These are phyloP conservation scores for Clarias fuscus DNA, from an alignment of 2,797 vertebrate genomes.

Conservation along the genomic window DNA sequence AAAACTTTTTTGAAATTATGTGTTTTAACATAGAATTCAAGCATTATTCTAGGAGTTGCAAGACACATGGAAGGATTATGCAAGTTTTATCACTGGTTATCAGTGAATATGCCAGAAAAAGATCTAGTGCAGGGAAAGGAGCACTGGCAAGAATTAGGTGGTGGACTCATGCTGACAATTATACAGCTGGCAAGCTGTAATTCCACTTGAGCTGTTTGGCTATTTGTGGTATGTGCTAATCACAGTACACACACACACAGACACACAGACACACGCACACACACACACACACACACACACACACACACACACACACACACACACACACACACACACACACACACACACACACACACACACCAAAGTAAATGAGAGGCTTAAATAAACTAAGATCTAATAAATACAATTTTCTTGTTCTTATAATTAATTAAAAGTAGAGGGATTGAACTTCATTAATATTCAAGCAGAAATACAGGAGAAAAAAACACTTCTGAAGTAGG, in stretches of 20 bases:
- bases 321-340: neutral
- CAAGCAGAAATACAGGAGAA: neutral
- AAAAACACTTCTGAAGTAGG: neutral
- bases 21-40: neutral
- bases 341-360: constrained; percentile 4
- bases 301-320: too few relatives aligned
- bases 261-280: too few relatives aligned
- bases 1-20: neutral
- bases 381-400: neutral
- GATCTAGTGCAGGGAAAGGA: neutral
- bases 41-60: neutral
- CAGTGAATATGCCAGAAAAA: neutral
- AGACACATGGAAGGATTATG: neutral
- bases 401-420: neutral
- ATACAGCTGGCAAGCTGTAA: constrained; percentile 4
- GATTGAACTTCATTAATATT: neutral
- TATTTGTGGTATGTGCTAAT: constrained; percentile 22
- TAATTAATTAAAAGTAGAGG: neutral
- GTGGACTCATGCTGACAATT: neutral
- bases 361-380: neutral
- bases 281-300: neutral
- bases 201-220: constrained; percentile 17
- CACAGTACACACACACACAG: neutral
- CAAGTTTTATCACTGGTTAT: neutral
- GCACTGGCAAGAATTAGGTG: neutral